phyloP scores from a whole-genome alignment of 2,888 invertebrate genomes.

The Operophtera brumata region DNA sequence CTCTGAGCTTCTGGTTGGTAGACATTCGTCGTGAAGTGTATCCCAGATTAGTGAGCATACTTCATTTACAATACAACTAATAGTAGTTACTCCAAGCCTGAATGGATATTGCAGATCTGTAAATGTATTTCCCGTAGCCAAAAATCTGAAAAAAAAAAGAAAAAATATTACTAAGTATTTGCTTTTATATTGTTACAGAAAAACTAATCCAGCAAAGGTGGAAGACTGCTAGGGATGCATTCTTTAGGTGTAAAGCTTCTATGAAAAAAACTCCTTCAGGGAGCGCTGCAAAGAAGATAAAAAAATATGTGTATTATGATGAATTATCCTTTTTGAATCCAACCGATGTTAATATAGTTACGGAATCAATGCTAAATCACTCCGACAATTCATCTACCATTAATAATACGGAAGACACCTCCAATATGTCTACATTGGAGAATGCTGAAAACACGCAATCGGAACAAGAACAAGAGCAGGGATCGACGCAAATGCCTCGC shows the following conservation, averaged over 20 bases:
- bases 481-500: no score
- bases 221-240: conserved; percentile 1
- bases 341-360: conserved; percentile 1
- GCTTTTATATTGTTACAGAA: no score
- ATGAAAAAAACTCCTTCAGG: not conserved
- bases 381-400: not conserved
- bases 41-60: not conserved
- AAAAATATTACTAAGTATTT: no score
- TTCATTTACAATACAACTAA: conserved; percentile 12
- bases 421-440: not conserved
- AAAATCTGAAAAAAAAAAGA: conserved; percentile 1
- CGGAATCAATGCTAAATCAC: conserved; percentile 3
- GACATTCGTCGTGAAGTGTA: not conserved
- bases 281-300: not conserved
- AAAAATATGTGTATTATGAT: conserved; percentile 8
- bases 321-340: conserved; percentile 3
- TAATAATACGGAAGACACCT: conserved; percentile 16
- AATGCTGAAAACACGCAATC: not conserved
- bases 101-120: conserved; percentile 42
- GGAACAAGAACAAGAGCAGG: not conserved
- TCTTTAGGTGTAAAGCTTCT: not conserved
- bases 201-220: not conserved
- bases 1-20: no score
- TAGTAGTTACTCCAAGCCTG: conserved; percentile 43
- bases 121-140: conserved; percentile 31